Base-by-base conservation (phyloP, 2,113 vertebrate species). In the Mustelus asterias region DNA sequence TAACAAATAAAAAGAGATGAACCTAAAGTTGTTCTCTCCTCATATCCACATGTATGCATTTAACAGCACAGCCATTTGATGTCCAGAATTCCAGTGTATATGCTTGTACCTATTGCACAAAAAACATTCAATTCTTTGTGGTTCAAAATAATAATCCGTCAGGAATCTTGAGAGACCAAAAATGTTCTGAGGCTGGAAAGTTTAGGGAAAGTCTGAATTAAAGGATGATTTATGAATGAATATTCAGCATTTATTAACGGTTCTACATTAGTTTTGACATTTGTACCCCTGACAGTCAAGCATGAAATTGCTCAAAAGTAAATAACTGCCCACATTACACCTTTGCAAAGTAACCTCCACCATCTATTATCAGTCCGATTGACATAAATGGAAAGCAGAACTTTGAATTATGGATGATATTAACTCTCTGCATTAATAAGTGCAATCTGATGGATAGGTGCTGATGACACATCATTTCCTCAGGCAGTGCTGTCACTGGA, bases 401-500 rank as follows among this genome's bases (percentile, higher is more conserved):
- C 89, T 67, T 93, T 93, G 63, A 93, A 93, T 93, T 65, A 93
- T 93, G 89, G 65, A 93, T 93, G 89, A 18, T n/a, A 65, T 93
- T 93, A 93, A 37, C 60, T 93, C 88, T 33, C 89, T 93, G 89
- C 37, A 67, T 93, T 67, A 93, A 93, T 93, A 93, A 67, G 58
- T 65, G 60, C 20, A 65, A 93, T 33, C 58, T 93, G 89, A 93
- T 93, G 60, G 89, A 93, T 65, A 93, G 89, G 22, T 67, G 18
- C 20, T 20, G 18, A 60, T 93, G 89, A 65, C 89, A 41, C 33
- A 65, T 93, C 60, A 65, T 93, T 93, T 93, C 60, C 89, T 93
- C 89, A 65, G 60, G 60, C 89, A 67, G n/a, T 9, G 29, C 60
- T 93, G 60, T 37, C 89, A 93, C 89, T 65, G 29, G 89, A 67